Evolutionary conservation across 2,888 invertebrate genomes (phyloP).

Genomic region (Drosophila eohydei): DNA sequence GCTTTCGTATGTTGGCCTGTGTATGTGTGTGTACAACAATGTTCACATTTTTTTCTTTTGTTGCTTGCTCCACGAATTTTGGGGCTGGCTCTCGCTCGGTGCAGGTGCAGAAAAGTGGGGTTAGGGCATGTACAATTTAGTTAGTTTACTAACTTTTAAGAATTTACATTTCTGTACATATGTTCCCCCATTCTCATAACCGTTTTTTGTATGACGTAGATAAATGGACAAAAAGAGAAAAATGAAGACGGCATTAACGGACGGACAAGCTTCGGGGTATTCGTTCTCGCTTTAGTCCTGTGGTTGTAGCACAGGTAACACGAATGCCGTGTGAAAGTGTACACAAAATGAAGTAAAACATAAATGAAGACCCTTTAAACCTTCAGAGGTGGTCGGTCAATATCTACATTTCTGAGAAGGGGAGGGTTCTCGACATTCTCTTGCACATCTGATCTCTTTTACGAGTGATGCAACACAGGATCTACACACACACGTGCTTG

Average conservation of each 20-base stretch:
- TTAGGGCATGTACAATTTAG: slow-evolving; percentile 56
- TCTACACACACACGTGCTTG: slow-evolving; percentile 31
- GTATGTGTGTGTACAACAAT: slow-evolving; percentile 72
- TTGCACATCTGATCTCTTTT: slow-evolving; percentile 74
- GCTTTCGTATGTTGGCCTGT: slow-evolving; percentile 36
- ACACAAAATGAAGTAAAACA: slow-evolving; percentile 45
- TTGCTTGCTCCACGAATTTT: slow-evolving; percentile 74
- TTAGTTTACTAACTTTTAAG: slow-evolving; percentile 28
- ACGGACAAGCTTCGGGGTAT: slow-evolving; percentile 30
- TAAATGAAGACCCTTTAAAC: slow-evolving; percentile 56
- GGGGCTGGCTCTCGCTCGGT: slow-evolving; percentile 66
- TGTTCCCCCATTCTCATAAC: not conserved
- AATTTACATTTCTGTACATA: not conserved
- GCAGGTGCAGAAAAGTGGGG: slow-evolving; percentile 80
- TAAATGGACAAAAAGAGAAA: slow-evolving; percentile 12
- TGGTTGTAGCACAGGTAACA: slow-evolving; percentile 58
- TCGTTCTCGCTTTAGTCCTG: slow-evolving; percentile 45
- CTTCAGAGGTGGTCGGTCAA: slow-evolving; percentile 70
- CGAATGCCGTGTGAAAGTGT: slow-evolving; percentile 60
- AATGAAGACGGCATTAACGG: slow-evolving; percentile 40
- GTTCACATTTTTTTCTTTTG: slow-evolving; percentile 75
- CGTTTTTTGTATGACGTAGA: not conserved
- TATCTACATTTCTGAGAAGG: slow-evolving; percentile 53
- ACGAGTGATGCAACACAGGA: slow-evolving; percentile 72
- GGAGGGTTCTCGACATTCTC: slow-evolving; percentile 59